phyloP scores from a whole-genome alignment of 2,888 invertebrate genomes.

The Acronicta aceris region DNA sequence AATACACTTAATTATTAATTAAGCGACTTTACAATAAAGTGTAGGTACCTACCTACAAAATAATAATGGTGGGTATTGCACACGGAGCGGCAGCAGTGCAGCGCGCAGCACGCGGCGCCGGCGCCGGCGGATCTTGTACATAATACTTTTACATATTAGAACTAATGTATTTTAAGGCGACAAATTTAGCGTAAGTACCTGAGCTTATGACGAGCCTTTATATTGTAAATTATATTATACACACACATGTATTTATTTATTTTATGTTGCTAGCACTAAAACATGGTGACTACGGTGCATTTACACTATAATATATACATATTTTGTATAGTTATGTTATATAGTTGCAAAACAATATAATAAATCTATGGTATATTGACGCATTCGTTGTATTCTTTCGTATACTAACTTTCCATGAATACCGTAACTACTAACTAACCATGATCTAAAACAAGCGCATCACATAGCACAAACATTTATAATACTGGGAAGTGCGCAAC shows the following conservation, averaged over 20 bases:
- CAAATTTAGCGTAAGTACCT: slow-evolving; percentile 74
- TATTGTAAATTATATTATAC: slow-evolving; percentile 44
- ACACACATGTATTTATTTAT: slow-evolving; percentile 37
- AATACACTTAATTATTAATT: neutral
- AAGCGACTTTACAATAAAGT: no score
- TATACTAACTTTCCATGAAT: neutral
- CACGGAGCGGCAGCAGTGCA: no score
- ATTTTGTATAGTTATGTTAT: slow-evolving; percentile 49
- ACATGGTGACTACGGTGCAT: slow-evolving; percentile 63
- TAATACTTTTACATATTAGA: slow-evolving; percentile 56
- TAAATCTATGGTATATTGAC: slow-evolving; percentile 60
- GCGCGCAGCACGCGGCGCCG: no score
- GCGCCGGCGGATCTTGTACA: slow-evolving; percentile 69
- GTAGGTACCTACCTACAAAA: no score
- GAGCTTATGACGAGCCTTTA: slow-evolving; percentile 61
- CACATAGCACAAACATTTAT: neutral
- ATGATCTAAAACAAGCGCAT: neutral
- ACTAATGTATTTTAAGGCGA: slow-evolving; percentile 54
- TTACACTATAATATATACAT: slow-evolving; percentile 54
- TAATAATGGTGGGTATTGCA: no score
- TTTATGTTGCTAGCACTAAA: slow-evolving; percentile 59
- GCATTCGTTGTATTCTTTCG: slow-evolving; percentile 50
- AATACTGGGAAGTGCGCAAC: neutral
- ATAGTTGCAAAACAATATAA: slow-evolving; percentile 50
- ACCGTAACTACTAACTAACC: no score